Base-by-base conservation (phyloP, 2,888 invertebrate genomes). In the Drosophila heteroneura region DNA sequence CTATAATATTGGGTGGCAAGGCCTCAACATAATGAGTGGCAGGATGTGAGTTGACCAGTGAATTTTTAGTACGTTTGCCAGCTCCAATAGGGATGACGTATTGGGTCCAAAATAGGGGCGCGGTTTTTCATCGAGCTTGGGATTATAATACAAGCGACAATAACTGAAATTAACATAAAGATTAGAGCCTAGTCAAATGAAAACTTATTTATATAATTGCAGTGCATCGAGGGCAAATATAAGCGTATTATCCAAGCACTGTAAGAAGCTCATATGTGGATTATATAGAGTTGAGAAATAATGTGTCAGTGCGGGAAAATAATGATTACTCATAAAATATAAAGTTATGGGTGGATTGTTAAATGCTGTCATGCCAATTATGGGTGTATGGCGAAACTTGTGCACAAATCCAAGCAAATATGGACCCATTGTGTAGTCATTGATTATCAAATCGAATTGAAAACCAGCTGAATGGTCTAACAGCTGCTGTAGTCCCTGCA, bases 391-490 rank as follows among this genome's bases (percentile, higher is more conserved):
- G 1, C 82, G 79, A 67, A 92, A 93, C 60, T 89, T 89, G 41
- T 92, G 84, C 0, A 90, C 72, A 57, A 93, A 88, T 0, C 90
- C 91, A 19, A 93, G 35, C 16, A 93, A 67, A 78, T 86, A 90
- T 6, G 92, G 83, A 2, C 91, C 91, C 33, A 85, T 39, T 0
- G 89, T 90, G 49, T 85, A 91, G 67, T 93, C 93, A 58, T 91
- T 81, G 7, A 93, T 70, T n/a, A 92, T 86, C 41, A 92, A 61
- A 83, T 93, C 93, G 67, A 92, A 91, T 37, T 85, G 76, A 37
- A 92, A 92, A 44, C 87, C 70, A 49, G 80, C 67, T 1, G 92
- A 91, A 76, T 92, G 92, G 30, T 81, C 72, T 12, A 91, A 65
- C 4, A 92, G 66, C 10, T 61, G 70, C 35, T 79, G 69, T 0